Conservation (phyloP, 2,797 vertebrate species). For the Iguana delicatissima region DNA sequence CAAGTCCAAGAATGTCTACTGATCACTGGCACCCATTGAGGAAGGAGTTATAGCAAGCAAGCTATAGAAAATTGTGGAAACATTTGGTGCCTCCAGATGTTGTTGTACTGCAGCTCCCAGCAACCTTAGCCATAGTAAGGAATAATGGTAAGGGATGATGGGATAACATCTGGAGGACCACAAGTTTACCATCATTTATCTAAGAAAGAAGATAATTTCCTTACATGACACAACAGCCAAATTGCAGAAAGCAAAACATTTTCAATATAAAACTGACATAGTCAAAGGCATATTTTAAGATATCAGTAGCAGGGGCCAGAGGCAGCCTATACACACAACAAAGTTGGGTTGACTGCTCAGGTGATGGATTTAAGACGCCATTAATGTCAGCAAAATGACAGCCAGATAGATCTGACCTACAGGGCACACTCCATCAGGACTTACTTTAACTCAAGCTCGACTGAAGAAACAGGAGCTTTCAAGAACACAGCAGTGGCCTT, state of each 20-base stretch:
- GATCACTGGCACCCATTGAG: not conserved
- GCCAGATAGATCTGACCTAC: not conserved
- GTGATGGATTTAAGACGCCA: not conserved
- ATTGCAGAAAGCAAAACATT: not conserved
- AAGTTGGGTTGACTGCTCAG: not conserved
- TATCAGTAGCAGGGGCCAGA: not conserved
- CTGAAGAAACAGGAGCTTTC: not conserved
- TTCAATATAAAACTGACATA: not conserved
- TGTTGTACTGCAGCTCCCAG: not conserved
- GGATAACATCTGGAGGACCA: not conserved
- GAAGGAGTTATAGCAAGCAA: not conserved
- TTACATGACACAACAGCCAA: too few relatives aligned
- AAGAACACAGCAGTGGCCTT: not conserved
- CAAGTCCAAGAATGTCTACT: too few relatives aligned
- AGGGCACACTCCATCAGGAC: not conserved
- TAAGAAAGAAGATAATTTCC: not conserved
- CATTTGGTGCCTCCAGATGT: not conserved
- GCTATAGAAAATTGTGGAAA: not conserved
- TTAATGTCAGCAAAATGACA: not conserved
- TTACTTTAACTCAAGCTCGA: not conserved
- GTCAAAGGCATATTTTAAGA: not conserved
- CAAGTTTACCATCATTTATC: too few relatives aligned
- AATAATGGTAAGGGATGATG: not conserved
- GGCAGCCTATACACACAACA: too few relatives aligned
- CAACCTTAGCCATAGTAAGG: not conserved